A percentile compares a stretch with the other conserved stretches of the same genome.
These are phyloP conservation scores for Clupea harengus DNA, from an alignment of 2,113 vertebrate species.

Conservation along the genomic window DNA sequence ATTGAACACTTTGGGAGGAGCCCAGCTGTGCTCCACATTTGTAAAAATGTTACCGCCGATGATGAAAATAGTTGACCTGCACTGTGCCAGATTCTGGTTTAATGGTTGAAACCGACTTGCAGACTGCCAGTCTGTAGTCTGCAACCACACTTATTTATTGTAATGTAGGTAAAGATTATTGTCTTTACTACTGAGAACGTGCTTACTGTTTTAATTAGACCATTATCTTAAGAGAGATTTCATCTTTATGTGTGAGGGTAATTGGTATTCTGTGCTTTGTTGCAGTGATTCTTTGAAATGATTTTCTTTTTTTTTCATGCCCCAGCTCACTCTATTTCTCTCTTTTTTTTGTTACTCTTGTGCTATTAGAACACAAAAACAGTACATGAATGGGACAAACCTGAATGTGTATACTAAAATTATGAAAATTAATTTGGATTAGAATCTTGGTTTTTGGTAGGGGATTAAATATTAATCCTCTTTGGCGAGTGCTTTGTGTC, in stretches of 20 bases:
- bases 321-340: not conserved
- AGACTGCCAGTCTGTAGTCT: not conserved
- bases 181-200: not conserved
- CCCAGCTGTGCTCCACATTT: not conserved
- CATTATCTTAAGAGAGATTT: not conserved
- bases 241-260: conserved; percentile 6
- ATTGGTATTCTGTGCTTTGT: not conserved
- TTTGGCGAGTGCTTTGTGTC: conserved; percentile 32
- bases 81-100: not conserved
- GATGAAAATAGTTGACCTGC: not conserved
- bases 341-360: not conserved
- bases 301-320: not conserved
- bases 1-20: conserved; percentile 18
- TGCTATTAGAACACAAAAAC: not conserved
- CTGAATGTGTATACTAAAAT: conserved; percentile 7
- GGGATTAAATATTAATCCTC: conserved; percentile 41
- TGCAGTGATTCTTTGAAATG: not conserved
- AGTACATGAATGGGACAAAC: not conserved
- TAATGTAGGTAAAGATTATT: not conserved
- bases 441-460: conserved; percentile 29
- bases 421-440: conserved; percentile 34
- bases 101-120: not conserved
- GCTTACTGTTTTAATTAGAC: not conserved
- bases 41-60: not conserved
- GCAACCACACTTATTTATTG: not conserved